A percentile compares a stretch with the other conserved stretches of the same genome.
phyloP scores from a whole-genome alignment of 2,888 invertebrate genomes.

The Lithophane semibrunnea region DNA sequence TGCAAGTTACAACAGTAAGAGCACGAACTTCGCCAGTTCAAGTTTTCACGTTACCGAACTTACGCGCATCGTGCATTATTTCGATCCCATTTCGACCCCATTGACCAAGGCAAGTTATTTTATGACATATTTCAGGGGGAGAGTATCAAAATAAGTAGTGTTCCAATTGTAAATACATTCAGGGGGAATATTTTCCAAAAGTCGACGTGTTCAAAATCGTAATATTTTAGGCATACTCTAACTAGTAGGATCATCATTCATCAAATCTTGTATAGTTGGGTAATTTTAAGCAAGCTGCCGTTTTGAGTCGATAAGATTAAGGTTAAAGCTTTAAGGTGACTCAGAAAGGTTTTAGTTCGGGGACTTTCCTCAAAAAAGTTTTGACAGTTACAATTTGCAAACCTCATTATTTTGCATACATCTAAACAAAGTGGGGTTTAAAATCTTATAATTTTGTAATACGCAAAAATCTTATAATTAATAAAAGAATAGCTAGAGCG shows the following conservation, averaged over 20 bases:
- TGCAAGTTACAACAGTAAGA: slow-evolving; percentile 39
- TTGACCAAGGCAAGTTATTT: slow-evolving; percentile 11
- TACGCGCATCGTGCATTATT: not conserved
- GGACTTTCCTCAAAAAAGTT: slow-evolving; percentile 13
- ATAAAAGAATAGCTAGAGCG: slow-evolving; percentile 5
- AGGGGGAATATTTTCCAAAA: slow-evolving; percentile 1
- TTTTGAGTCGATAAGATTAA: not conserved
- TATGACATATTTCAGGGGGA: not conserved
- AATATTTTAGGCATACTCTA: not conserved
- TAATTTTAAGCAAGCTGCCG: slow-evolving; percentile 4
- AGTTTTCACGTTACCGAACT: slow-evolving; percentile 4
- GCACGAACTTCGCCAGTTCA: not conserved
- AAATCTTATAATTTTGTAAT: not conserved
- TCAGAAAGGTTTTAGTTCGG: not conserved
- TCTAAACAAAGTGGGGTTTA: not conserved
- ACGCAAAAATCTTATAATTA: too few species aligned
- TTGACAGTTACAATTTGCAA: not conserved
- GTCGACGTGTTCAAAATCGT: not conserved
- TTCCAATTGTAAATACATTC: not conserved
- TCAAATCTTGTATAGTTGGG: not conserved
- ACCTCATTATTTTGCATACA: not conserved
- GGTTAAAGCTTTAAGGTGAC: too few species aligned
- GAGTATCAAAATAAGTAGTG: not conserved
- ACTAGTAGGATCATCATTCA: not conserved
- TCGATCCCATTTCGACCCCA: slow-evolving; percentile 10